Evolutionary conservation across 1,140 invertebrate genomes (phyloP).

Genomic region (Ptiloglossa arizonensis): DNA sequence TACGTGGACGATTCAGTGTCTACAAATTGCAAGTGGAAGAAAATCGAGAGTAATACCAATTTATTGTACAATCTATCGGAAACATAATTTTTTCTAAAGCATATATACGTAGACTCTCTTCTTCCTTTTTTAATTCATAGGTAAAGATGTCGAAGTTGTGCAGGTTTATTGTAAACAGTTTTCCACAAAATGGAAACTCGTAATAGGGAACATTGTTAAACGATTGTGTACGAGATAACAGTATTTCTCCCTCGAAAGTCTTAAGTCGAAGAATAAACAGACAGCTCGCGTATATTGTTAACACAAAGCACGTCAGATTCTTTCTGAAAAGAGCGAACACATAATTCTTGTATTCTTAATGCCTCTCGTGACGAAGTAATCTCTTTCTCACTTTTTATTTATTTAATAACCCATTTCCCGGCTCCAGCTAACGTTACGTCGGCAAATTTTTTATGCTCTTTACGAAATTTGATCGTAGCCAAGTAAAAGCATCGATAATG

Average conservation of each 20-base stretch:
- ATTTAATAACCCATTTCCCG: slow-evolving; percentile 25
- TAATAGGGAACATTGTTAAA: slow-evolving; percentile 11
- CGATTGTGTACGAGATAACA: not conserved
- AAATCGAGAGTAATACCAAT: too few relatives aligned
- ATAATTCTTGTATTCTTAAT: slow-evolving; percentile 5
- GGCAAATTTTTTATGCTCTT: slow-evolving; percentile 17
- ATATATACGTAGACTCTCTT: too few relatives aligned
- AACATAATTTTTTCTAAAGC: too few relatives aligned
- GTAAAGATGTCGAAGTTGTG: too few relatives aligned
- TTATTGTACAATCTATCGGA: too few relatives aligned
- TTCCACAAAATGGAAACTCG: not conserved
- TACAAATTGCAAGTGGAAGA: too few relatives aligned
- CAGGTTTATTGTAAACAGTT: not conserved
- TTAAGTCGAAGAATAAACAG: not conserved
- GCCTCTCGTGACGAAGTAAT: slow-evolving; percentile 14
- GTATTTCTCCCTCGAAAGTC: not conserved
- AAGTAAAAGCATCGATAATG: slow-evolving; percentile 34
- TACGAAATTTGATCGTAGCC: slow-evolving; percentile 20
- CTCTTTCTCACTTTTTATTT: not conserved
- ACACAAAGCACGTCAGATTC: slow-evolving; percentile 5
- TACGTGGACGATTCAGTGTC: too few relatives aligned
- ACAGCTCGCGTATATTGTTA: not conserved
- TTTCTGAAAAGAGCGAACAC: not conserved
- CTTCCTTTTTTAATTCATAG: too few relatives aligned
- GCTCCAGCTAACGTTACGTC: slow-evolving; percentile 13